Base-by-base conservation (phyloP, 2,888 invertebrate species). In the Osmoderma eremita region DNA sequence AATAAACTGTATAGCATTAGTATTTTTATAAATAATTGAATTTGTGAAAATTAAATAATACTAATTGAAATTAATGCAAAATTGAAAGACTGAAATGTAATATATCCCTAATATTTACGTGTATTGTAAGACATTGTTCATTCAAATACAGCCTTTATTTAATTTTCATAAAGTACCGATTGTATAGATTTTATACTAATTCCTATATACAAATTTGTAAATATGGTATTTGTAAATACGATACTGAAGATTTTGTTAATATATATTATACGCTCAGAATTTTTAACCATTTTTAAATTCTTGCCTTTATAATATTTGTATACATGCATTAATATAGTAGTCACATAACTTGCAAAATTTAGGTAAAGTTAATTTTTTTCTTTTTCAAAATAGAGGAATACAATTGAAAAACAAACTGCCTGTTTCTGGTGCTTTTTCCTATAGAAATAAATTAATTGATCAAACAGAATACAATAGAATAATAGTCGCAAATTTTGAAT, bases 181-280 rank as follows among this genome's bases (percentile, higher is more conserved):
- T 50, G 20, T 24, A 24, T 22, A 50, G 20, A 24, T 50, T 24
- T 50, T 50, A 24, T 22, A 20, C 6, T 13, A 53, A n/a, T 53
- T 38, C 38, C 17, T 18, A 18, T 38, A 53, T 18, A 53, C 17
- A 53, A 38, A 38, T 53, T 12, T 53, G 10, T 51, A 53, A 18
- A 20, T 51, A 51, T 24, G 10, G 13, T 38, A 18, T 53, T 38
- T 53, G 53, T 53, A 53, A 53, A 53, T 53, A 53, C 36, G 38
- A 53, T 53, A 17, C 53, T n/a, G 17, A 24, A 39, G 38, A 39
- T n/a, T 38, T 3, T 17, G 17, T 38, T 38, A 49, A 20, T 49
- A 53, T 53, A 53, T 53, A 53, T 53, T 53, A 53, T 53, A 53
- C 38, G 38, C 36, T 15, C 8, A 53, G n/a, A 53, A 36, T 18